Percentiles rank a stretch among this genome's conserved stretches.
phyloP scores from a whole-genome alignment of 2,113 vertebrate species.

The Isichthys henryi region DNA sequence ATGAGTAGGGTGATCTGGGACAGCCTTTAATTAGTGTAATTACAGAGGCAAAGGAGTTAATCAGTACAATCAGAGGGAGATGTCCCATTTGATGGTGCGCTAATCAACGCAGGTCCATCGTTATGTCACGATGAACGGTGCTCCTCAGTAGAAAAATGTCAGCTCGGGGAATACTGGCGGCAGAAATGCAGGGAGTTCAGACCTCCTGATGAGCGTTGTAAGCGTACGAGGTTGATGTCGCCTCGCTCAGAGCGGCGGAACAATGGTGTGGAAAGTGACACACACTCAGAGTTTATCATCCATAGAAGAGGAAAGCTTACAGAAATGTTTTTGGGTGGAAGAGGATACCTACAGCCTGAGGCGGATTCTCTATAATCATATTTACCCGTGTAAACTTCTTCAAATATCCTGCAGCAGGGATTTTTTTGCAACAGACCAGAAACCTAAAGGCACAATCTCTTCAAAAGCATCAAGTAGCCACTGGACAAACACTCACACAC shows the following conservation, averaged over 20 bases:
- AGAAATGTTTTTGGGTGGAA: not conserved
- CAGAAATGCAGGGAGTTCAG: not conserved
- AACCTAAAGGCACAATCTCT: not conserved
- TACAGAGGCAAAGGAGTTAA: slow-evolving; percentile 12
- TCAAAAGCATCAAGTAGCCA: not conserved
- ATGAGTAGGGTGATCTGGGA: not conserved
- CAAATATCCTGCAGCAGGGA: not conserved
- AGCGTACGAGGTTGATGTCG: not conserved
- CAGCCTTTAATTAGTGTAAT: slow-evolving; percentile 10
- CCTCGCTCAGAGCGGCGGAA: not conserved
- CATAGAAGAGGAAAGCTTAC: not conserved
- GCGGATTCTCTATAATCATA: not conserved
- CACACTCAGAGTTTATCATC: not conserved
- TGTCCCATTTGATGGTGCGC: not conserved
- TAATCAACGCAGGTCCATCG: not conserved
- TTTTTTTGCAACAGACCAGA: not conserved
- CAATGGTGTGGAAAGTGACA: not conserved
- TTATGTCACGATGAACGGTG: not conserved
- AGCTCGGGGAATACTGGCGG: not conserved
- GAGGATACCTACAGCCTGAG: not conserved
- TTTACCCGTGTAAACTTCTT: not conserved
- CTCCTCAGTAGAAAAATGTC: not conserved
- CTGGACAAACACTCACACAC: not conserved
- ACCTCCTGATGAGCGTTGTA: not conserved
- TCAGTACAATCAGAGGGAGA: not conserved